phyloP scores from a whole-genome alignment of 2,113 vertebrate species.

The Osmerus mordax region DNA sequence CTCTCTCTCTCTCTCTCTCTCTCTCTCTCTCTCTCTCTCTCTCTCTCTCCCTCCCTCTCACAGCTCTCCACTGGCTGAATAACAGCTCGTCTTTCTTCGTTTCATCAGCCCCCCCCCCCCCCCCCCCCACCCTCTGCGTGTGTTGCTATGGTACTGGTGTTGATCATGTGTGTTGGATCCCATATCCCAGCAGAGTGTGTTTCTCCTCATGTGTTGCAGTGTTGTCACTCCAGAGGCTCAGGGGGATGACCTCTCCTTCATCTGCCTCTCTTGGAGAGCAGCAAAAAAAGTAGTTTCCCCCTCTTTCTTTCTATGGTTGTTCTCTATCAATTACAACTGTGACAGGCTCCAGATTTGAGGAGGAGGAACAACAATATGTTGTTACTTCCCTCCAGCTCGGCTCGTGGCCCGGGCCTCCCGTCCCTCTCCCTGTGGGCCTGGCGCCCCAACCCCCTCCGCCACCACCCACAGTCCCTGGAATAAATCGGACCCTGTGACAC shows the following conservation, averaged over 20 bases:
- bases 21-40: too few relatives aligned
- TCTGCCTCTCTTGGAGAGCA: not conserved
- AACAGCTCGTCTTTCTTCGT: too few relatives aligned
- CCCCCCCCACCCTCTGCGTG: too few relatives aligned
- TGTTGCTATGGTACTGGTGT: too few relatives aligned
- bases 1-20: too few relatives aligned
- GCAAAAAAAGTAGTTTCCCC: not conserved
- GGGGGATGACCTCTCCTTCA: not conserved
- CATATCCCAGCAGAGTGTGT: too few relatives aligned
- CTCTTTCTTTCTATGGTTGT: constrained; percentile 43
- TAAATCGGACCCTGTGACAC: constrained; percentile 73
- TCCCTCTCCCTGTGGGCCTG: constrained; percentile 74
- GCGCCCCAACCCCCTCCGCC: constrained; percentile 47
- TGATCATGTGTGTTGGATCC: too few relatives aligned
- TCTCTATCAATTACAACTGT: constrained; percentile 69
- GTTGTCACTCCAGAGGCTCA: too few relatives aligned
- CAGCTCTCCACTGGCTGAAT: too few relatives aligned
- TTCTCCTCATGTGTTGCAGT: too few relatives aligned
- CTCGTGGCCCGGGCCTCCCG: constrained; percentile 64
- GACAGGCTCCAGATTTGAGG: constrained; percentile 62
- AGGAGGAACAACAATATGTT: constrained; percentile 71
- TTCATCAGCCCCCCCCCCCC: too few relatives aligned
- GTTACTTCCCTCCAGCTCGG: constrained; percentile 71
- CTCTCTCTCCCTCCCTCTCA: too few relatives aligned
- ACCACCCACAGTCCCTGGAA: constrained; percentile 44